These are phyloP conservation scores for Himalopsyche tibetana DNA, from an alignment of 2,888 invertebrate species.

Conservation along the genomic window DNA sequence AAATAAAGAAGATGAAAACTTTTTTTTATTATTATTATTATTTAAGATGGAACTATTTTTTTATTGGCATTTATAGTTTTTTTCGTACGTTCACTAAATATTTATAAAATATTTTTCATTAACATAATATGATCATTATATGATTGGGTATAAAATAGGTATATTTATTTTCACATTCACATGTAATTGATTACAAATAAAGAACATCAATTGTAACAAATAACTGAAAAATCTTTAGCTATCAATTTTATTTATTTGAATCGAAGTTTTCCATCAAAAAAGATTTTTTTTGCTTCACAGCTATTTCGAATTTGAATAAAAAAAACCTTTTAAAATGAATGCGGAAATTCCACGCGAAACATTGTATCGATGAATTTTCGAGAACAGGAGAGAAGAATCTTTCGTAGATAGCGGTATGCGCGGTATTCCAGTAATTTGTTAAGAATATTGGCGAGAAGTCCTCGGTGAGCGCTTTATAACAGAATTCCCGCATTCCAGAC, in stretches of 20 bases:
- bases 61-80: not conserved
- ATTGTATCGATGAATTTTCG: constrained; percentile 72
- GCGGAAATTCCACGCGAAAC: constrained; percentile 64
- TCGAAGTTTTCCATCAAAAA: no score
- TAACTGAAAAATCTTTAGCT: no score
- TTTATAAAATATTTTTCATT: no score
- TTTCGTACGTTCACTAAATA: no score
- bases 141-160: no score
- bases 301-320: not conserved
- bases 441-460: constrained; percentile 64
- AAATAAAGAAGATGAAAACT: constrained; percentile 24
- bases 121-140: no score
- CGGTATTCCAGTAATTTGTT: constrained; percentile 69
- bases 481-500: constrained; percentile 77
- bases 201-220: no score
- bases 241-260: no score
- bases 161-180: no score
- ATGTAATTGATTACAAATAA: no score
- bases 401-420: constrained; percentile 70
- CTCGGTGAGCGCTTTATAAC: constrained; percentile 65
- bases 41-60: no score
- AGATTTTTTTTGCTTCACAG: not conserved
- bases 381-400: constrained; percentile 70
- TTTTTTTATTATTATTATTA: no score
- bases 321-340: not conserved